Conservation (phyloP, 2,888 invertebrate species). For the Onthophagus sagittarius region DNA sequence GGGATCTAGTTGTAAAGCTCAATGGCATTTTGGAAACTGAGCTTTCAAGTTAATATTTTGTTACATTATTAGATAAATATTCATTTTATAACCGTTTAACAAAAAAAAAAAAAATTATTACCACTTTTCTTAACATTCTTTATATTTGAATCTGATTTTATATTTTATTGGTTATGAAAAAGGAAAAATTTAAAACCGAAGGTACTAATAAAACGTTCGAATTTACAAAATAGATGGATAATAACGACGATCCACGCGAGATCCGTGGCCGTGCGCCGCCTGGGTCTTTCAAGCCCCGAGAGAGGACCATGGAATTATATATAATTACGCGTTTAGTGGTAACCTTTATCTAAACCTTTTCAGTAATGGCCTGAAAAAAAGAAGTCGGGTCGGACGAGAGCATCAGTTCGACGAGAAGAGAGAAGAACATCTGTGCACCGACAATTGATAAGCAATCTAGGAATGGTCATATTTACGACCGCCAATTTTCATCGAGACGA, state of each 20-base stretch:
- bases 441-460: constrained; percentile 13
- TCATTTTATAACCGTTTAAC: too few relatives aligned
- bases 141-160: background rate
- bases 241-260: constrained; percentile 17
- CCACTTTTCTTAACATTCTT: too few relatives aligned
- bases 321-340: constrained; percentile 29
- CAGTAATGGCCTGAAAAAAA: constrained; percentile 14
- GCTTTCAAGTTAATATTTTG: too few relatives aligned
- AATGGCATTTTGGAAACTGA: too few relatives aligned
- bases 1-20: too few relatives aligned
- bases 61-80: too few relatives aligned
- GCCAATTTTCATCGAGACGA: constrained; percentile 1
- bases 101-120: too few relatives aligned
- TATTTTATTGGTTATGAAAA: background rate
- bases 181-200: constrained; percentile 1
- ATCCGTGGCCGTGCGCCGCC: background rate
- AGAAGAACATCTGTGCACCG: constrained; percentile 5
- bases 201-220: constrained; percentile 11
- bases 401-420: background rate
- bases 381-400: background rate
- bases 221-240: constrained; percentile 22
- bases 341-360: constrained; percentile 27
- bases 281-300: constrained; percentile 18
- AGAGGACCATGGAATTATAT: constrained; percentile 23
- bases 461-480: constrained; percentile 13